Percentiles rank a stretch among this genome's conserved stretches.
These are phyloP conservation scores for Sapayoa aenigma DNA, from an alignment of 2,113 vertebrate genomes.

Conservation along the genomic window DNA sequence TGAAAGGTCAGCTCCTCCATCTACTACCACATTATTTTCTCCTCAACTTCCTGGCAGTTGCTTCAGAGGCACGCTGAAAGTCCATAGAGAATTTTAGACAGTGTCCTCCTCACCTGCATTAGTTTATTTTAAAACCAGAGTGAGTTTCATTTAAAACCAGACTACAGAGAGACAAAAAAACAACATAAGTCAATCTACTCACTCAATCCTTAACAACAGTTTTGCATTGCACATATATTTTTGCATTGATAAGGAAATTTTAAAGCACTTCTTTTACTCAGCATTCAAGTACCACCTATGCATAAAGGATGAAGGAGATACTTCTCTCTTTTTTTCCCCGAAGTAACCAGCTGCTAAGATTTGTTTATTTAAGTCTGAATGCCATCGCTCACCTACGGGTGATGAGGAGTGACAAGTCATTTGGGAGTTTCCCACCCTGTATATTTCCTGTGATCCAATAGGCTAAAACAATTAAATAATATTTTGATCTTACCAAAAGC, in stretches of 20 bases:
- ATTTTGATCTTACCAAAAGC: constrained; percentile 57
- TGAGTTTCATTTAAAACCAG: not conserved
- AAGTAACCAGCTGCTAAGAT: constrained; percentile 24
- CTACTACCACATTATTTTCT: not conserved
- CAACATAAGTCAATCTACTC: not conserved
- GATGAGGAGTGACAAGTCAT: not conserved
- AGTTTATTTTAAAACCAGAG: not conserved
- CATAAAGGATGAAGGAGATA: not conserved
- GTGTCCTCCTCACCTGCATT: not conserved
- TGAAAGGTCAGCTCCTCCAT: not conserved
- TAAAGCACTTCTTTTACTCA: not conserved
- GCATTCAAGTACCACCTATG: not conserved
- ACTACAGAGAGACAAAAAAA: not conserved
- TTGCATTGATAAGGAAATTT: not conserved
- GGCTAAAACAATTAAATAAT: constrained; percentile 61
- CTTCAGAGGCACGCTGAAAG: not conserved
- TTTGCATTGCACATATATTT: not conserved
- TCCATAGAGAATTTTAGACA: not conserved
- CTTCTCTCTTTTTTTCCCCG: not conserved
- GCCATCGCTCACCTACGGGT: constrained; percentile 1
- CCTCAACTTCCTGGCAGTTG: not conserved
- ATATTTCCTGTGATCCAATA: constrained; percentile 47
- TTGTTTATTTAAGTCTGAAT: not conserved
- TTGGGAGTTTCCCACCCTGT: constrained; percentile 40
- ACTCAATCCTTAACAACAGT: not conserved